phyloP scores from a whole-genome alignment of 1,140 invertebrate genomes.

The Coelopa frigida region DNA sequence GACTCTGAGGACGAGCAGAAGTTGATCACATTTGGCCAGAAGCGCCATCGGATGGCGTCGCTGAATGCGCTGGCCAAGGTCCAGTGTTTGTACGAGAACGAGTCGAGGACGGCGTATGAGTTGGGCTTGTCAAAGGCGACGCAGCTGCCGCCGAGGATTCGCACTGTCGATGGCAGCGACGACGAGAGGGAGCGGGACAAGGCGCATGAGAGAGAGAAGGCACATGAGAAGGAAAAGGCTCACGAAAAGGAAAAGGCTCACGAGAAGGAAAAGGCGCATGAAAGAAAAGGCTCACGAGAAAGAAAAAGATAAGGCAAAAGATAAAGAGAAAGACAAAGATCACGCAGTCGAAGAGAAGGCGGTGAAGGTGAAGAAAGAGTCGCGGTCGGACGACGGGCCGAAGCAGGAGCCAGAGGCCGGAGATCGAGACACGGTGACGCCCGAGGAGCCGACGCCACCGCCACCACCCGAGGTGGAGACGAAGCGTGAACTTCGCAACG shows the following conservation, averaged over 20 bases:
- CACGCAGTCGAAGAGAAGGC: neutral
- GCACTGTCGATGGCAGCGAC: constrained; percentile 34
- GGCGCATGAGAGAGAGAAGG: constrained; percentile 13
- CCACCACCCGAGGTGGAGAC: constrained; percentile 40
- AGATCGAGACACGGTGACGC: constrained; percentile 14
- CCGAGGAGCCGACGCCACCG: neutral
- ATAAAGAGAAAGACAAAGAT: constrained; percentile 8
- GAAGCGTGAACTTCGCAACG: constrained; percentile 58
- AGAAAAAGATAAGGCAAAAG: constrained; percentile 6
- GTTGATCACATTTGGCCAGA: constrained; percentile 52
- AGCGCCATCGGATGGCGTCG: constrained; percentile 76
- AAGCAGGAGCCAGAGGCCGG: constrained; percentile 20
- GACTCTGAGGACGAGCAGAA: constrained; percentile 38
- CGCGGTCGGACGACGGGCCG: constrained; percentile 42
- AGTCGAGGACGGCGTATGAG: constrained; percentile 63
- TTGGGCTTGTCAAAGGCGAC: constrained; percentile 46
- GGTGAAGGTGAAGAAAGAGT: neutral
- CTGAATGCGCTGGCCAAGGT: constrained; percentile 87
- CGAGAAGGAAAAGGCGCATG: constrained; percentile 10
- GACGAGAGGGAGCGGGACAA: constrained; percentile 18
- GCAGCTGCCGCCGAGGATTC: constrained; percentile 33
- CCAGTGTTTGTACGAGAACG: constrained; percentile 84
- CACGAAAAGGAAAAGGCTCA: constrained; percentile 13
- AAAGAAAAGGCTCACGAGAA: too few relatives aligned
- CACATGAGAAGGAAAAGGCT: constrained; percentile 10